These are phyloP conservation scores for Drosophila algonquin DNA, from an alignment of 2,888 invertebrate species.

Conservation along the genomic window DNA sequence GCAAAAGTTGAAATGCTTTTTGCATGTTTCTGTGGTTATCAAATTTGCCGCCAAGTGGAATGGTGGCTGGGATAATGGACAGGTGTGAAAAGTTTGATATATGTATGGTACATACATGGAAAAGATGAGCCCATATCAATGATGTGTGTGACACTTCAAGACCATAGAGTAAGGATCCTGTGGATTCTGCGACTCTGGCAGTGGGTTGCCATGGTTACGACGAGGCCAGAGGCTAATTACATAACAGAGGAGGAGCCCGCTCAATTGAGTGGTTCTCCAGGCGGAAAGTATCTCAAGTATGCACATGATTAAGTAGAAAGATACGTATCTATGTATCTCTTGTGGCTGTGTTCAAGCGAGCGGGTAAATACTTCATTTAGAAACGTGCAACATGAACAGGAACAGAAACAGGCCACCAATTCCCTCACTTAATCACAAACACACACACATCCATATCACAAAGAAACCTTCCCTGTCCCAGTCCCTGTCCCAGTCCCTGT, in stretches of 20 bases:
- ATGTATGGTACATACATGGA: neutral
- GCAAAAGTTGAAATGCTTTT: conserved; percentile 65
- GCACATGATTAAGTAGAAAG: conserved; percentile 31
- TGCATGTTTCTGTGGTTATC: conserved; percentile 65
- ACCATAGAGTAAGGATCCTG: neutral
- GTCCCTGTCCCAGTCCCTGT: neutral
- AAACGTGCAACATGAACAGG: neutral
- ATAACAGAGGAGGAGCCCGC: conserved; percentile 31
- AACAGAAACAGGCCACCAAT: neutral
- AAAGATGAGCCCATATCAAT: neutral
- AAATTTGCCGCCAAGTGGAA: conserved; percentile 36
- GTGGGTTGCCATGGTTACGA: neutral
- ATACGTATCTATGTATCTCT: conserved; percentile 49
- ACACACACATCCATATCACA: conserved; percentile 1
- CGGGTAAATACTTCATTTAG: conserved; percentile 59
- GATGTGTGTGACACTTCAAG: neutral
- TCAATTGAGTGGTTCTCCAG: conserved; percentile 63
- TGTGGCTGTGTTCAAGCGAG: conserved; percentile 43
- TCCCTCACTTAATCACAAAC: conserved; percentile 3
- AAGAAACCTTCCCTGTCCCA: neutral
- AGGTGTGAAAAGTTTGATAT: conserved; percentile 9
- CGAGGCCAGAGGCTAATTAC: conserved; percentile 38
- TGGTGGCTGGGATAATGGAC: conserved; percentile 15
- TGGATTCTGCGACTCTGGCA: neutral
- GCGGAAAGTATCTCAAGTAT: conserved; percentile 50